Evolutionary conservation across 2,888 invertebrate species (phyloP).

Genomic region (Frankliniella intonsa): DNA sequence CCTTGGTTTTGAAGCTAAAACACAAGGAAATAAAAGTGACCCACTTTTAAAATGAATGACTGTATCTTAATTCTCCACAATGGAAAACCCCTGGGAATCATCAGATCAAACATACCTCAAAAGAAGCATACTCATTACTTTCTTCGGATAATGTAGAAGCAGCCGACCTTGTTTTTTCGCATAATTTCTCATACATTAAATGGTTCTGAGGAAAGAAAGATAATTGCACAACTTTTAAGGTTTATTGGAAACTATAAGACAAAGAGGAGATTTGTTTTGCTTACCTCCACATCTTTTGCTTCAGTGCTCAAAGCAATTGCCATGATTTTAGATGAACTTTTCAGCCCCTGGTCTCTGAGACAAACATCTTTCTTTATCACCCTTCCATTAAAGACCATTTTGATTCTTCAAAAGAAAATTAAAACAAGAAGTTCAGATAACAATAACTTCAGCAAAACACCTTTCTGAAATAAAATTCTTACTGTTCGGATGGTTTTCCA

Average conservation of each 20-base stretch:
- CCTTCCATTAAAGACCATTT: slow-evolving; percentile 63
- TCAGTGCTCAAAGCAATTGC: slow-evolving; percentile 53
- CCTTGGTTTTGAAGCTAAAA: slow-evolving; percentile 69
- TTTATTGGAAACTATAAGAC: background rate
- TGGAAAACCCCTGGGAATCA: slow-evolving; percentile 40
- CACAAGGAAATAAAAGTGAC: slow-evolving; percentile 7
- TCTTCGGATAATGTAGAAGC: background rate
- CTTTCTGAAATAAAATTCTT: background rate
- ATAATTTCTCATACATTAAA: background rate
- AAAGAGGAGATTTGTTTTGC: background rate
- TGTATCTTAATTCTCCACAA: slow-evolving; percentile 46
- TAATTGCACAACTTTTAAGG: background rate
- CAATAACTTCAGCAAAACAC: background rate
- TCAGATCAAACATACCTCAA: slow-evolving; percentile 26
- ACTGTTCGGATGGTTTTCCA: slow-evolving; percentile 43
- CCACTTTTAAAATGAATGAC: slow-evolving; percentile 47
- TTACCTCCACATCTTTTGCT: slow-evolving; percentile 39
- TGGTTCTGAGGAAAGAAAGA: background rate
- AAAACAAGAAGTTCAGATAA: background rate
- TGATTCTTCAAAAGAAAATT: slow-evolving; percentile 50
- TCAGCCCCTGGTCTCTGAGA: slow-evolving; percentile 58
- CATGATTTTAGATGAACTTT: slow-evolving; percentile 65
- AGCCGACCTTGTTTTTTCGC: background rate
- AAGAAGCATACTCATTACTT: background rate
- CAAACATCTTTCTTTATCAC: slow-evolving; percentile 54